Evolutionary conservation across 2,113 vertebrate species (phyloP).

Genomic region (Genyomyrus donnyi): DNA sequence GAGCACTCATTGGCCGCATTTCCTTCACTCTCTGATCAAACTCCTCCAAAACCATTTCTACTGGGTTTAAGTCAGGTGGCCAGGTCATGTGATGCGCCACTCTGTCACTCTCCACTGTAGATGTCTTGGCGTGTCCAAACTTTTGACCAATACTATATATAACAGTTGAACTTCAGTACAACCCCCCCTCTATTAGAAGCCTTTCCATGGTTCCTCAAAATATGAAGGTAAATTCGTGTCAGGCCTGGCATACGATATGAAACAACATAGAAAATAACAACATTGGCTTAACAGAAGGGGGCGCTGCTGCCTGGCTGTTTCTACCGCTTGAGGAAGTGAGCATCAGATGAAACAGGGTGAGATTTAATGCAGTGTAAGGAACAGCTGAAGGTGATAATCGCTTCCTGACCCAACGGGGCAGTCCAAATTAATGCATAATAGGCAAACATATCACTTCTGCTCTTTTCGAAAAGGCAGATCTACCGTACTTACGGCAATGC

Average conservation of each 20-base stretch:
- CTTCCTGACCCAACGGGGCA: conserved; percentile 24
- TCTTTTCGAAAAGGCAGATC: not conserved
- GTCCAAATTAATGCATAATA: not conserved
- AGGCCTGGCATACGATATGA: not conserved
- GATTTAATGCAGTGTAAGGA: conserved; percentile 28
- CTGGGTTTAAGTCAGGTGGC: not conserved
- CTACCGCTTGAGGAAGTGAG: conserved; percentile 25
- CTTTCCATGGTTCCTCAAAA: not conserved
- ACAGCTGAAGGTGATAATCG: conserved; percentile 36
- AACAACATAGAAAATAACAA: not conserved
- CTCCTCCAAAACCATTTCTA: not conserved
- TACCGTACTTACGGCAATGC: not conserved
- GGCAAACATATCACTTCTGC: not conserved
- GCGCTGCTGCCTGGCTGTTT: not conserved
- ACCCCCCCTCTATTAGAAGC: not conserved
- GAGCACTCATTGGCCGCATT: not conserved
- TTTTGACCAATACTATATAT: not conserved
- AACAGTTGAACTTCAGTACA: not conserved
- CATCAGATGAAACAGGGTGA: conserved; percentile 36
- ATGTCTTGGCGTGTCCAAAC: not conserved
- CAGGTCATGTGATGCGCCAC: not conserved
- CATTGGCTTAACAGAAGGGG: not conserved
- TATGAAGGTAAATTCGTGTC: not conserved
- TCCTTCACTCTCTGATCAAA: not conserved
- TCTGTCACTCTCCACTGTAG: not conserved